Conservation (phyloP, 2,113 vertebrate genomes). For the Embiotoca jacksoni region DNA sequence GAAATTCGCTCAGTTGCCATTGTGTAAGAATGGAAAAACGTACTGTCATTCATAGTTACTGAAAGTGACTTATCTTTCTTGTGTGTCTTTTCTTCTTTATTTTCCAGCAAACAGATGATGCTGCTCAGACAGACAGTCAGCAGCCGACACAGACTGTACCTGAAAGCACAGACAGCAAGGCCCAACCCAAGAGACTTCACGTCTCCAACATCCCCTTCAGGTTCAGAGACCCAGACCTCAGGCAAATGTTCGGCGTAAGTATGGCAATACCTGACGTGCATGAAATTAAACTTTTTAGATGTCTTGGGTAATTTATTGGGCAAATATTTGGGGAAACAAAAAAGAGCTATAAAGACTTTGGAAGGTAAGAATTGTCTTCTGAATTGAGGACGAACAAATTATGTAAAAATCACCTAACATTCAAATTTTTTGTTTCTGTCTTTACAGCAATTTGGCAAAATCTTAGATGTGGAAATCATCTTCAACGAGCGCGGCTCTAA, state of each 20-base stretch:
- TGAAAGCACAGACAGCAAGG: constrained; percentile 96
- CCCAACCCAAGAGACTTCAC: constrained; percentile 96
- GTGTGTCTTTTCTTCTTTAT: constrained; percentile 1
- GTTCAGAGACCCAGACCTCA: constrained; percentile 97
- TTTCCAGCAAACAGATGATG: constrained; percentile 95
- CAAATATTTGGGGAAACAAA: neutral
- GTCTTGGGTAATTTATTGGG: neutral
- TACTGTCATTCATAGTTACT: neutral
- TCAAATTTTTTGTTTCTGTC: constrained; percentile 4
- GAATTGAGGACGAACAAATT: neutral
- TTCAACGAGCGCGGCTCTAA: constrained; percentile 74
- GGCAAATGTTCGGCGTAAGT: constrained; percentile 97
- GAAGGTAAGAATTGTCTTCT: neutral
- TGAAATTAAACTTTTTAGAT: neutral
- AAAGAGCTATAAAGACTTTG: neutral
- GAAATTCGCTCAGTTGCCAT: no score
- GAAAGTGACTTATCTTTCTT: neutral
- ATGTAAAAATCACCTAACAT: neutral
- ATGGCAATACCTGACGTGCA: neutral
- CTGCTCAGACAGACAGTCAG: constrained; percentile 91
- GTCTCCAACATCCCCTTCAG: constrained; percentile 99
- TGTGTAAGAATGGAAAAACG: no score
- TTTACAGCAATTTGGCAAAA: constrained; percentile 74
- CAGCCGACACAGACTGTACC: constrained; percentile 89
- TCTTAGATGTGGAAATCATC: constrained; percentile 75